Conservation (phyloP, 2,113 vertebrate genomes). For the Daphoenositta chrysoptera region DNA sequence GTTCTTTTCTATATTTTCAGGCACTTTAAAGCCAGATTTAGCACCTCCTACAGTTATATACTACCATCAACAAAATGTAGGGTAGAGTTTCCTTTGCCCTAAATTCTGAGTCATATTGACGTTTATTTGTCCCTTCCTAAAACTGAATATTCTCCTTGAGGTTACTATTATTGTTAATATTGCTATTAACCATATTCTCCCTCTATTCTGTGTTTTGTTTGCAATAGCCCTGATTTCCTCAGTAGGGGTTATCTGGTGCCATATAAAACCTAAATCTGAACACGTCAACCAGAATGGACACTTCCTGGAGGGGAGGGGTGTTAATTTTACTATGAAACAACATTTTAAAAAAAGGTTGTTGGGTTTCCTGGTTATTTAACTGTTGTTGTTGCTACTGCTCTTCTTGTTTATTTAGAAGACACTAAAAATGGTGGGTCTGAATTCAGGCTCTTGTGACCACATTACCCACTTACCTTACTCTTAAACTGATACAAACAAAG, state of each 20-base stretch:
- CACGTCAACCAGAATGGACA: background rate
- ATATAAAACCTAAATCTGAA: background rate
- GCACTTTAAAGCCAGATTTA: conserved; percentile 12
- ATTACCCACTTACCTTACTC: background rate
- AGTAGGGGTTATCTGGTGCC: background rate
- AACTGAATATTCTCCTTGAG: background rate
- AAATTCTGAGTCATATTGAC: background rate
- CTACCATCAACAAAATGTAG: background rate
- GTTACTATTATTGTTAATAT: background rate
- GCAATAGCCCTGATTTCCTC: background rate
- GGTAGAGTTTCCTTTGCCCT: background rate
- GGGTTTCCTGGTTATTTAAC: background rate
- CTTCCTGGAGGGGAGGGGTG: accelerated
- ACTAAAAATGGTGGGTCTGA: background rate
- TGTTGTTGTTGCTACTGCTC: background rate
- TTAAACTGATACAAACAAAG: background rate
- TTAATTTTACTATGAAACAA: background rate
- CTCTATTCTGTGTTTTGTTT: background rate
- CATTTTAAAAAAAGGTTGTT: background rate
- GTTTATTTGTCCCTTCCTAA: background rate
- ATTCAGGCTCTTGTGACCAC: background rate
- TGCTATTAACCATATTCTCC: background rate
- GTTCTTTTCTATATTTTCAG: conserved; percentile 31
- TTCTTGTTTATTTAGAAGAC: background rate
- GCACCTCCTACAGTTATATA: background rate